Base-by-base conservation (phyloP, 2,888 invertebrate genomes). In the Polylopha cassiicola region DNA sequence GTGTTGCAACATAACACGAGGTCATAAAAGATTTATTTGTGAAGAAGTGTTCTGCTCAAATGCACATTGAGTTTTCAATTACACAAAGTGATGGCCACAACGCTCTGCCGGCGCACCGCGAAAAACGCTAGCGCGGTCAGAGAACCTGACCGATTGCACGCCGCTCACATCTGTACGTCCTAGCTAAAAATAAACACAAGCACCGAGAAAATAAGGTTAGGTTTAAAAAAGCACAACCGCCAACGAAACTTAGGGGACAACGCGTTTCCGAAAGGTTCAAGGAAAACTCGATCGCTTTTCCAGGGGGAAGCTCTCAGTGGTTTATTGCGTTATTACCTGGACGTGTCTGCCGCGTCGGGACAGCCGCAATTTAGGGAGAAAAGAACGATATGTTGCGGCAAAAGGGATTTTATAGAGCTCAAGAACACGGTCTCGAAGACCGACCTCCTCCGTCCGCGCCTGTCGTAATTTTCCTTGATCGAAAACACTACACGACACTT, bases 261-360 rank as follows among this genome's bases (percentile, higher is more conserved):
- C 78, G 78, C 73, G 74, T 79, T 76, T 77, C 73, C 74, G 73
- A 76, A 76, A 79, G 75, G 73, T 76, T 76, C 75, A 73, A 73
- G 73, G 77, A 81, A 85, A 82, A 82, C 78, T 81, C 81, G 81
- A 84, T 82, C 81, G 81, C 74, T 82, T 81, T 81, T 81, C 80
- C 74, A 76, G 77, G 70, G 75, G 77, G 77, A 81, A 77, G 74
- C 81, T 78, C 82, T 79, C 80, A 78, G 80, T 82, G 81, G 81
- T 84, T 84, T 85, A 85, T 85, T 82, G 82, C 79, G 82, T 85
- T 85, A 85, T 85, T 84, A 85, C 85, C 84, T 85, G 82, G 77
- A 84, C 82, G 80, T 79, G 81, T 80, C 78, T 72, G 72, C 73
- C 73, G 73, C 74, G 69, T 51, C 72, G 79, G 79, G 78, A 78